phyloP scores from a whole-genome alignment of 2,113 vertebrate species.

The Aleadryas rufinucha region DNA sequence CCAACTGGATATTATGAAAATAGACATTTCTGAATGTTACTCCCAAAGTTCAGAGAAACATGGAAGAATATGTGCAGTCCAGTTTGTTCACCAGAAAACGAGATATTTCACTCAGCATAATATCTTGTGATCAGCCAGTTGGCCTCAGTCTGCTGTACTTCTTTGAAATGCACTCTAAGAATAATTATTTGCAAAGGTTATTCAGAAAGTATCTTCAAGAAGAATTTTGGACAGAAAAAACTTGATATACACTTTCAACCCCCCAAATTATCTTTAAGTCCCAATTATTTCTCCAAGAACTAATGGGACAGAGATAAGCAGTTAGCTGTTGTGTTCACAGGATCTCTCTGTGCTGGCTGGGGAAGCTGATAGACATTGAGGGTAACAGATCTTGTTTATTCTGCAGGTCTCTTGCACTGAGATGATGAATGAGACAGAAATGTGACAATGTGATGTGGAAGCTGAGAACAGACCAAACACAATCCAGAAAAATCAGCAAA shows the following conservation, averaged over 20 bases:
- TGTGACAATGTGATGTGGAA: not conserved
- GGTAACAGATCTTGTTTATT: not conserved
- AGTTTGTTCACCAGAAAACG: not conserved
- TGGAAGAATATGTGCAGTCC: not conserved
- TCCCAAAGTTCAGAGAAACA: not conserved
- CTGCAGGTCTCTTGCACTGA: not conserved
- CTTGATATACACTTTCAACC: not conserved
- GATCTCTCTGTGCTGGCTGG: not conserved
- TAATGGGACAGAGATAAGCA: not conserved
- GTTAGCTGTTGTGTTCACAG: not conserved
- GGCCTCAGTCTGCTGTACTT: not conserved
- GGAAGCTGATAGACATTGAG: not conserved
- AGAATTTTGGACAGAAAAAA: not conserved
- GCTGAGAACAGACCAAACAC: not conserved
- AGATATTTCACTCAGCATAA: not conserved
- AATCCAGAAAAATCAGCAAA: not conserved
- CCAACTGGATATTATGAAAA: not conserved
- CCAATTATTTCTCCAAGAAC: not conserved
- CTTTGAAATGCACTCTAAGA: not conserved
- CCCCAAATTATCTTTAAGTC: not conserved
- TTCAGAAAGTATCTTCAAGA: not conserved
- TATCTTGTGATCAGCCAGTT: not conserved
- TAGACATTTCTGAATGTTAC: not conserved
- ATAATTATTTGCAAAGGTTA: not conserved
- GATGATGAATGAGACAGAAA: not conserved